Evolutionary conservation across 2,888 invertebrate genomes (phyloP), one percentile per base, ranked within the genome.

Genomic region (Euplagia quadripunctaria): DNA sequence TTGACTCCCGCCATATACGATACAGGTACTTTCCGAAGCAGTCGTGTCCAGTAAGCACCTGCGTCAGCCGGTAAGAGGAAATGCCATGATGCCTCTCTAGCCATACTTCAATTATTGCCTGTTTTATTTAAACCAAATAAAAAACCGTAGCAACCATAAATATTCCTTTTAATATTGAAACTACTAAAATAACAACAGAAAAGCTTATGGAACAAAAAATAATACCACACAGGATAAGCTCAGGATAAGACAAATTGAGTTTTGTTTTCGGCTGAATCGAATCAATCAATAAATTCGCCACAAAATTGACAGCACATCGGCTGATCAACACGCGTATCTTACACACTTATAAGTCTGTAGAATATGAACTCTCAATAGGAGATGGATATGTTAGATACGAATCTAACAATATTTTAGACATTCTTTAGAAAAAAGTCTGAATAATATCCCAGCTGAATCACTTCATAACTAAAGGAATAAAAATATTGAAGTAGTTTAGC

Each of bases 221-320:
- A 80, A 79, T 79, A 79, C 72, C 70, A 72, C 72, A 20, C 52
- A 58, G 70, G 72, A 82, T 81, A 81, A 84, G 73, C 82, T 71
- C 67, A 65, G 77, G 79, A 84, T 87, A 81, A 84, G 81, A 84
- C 79, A 86, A 88, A 88, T 86, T 82, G 86, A 87, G 78, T 85
- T 88, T 84, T 81, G 78, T 1, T 85, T 85, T 80, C 78, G 74
- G 79, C 75, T 80, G 79, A 84, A 83, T 76, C 52, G 71, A 83
- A 85, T 86, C 83, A 86, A 86, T 86, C 84, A 81, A 86, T 83
- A 84, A 84, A 84, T 81, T 83, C 79, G 76, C 77, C 71, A 74
- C 71, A 42, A 81, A 84, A 73, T 78, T 85, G 79, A 81, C 79
- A 73, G 70, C 73, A 69, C 75, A 68, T 70, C 73, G 71, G 68